Percentiles rank a stretch among this genome's conserved stretches.
These are phyloP conservation scores for Zalophus californianus DNA, from an alignment of 2,797 vertebrate species.

Conservation along the genomic window DNA sequence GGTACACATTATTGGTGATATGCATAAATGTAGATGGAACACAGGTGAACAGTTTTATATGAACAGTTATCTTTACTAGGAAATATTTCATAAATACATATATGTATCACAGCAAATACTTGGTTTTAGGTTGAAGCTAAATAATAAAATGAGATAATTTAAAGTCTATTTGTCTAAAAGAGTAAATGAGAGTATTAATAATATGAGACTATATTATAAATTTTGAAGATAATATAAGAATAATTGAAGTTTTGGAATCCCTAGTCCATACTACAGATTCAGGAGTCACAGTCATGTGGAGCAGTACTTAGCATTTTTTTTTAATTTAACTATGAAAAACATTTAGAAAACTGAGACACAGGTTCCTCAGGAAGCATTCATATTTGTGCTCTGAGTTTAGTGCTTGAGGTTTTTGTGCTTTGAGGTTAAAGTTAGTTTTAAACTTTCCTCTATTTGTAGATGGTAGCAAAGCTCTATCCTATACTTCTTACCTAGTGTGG, in stretches of 20 bases:
- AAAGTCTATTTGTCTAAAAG: background rate
- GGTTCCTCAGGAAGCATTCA: background rate
- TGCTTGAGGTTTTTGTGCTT: background rate
- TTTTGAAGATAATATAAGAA: background rate
- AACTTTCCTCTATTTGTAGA: background rate
- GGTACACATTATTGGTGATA: background rate
- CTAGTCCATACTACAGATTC: background rate
- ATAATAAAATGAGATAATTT: background rate
- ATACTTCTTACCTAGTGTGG: background rate
- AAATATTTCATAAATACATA: background rate
- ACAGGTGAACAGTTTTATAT: background rate
- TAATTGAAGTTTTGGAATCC: background rate
- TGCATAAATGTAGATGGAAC: background rate
- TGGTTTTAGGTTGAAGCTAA: background rate
- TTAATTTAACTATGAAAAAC: background rate
- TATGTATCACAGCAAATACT: background rate
- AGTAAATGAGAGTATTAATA: background rate
- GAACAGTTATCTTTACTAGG: background rate
- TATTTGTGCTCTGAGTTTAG: background rate
- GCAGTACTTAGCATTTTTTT: background rate
- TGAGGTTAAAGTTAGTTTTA: background rate
- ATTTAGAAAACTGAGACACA: background rate
- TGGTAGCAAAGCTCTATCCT: background rate
- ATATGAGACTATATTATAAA: background rate
- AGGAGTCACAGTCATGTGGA: background rate